phyloP scores from a whole-genome alignment of 2,113 vertebrate genomes.

The Nipponia nippon region DNA sequence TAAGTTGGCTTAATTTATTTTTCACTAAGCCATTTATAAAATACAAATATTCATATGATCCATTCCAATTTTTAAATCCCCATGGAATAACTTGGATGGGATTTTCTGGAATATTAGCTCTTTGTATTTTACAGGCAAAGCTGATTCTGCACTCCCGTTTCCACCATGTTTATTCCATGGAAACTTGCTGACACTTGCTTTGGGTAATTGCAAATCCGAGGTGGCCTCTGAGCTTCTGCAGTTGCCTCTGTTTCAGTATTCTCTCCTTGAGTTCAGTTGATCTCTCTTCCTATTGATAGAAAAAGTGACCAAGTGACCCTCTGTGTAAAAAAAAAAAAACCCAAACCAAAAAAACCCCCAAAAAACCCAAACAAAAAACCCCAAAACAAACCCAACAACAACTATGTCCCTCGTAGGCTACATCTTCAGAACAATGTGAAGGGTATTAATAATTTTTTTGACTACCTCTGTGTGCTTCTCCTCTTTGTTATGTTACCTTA shows the following conservation, averaged over 20 bases:
- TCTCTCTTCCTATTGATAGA: not conserved
- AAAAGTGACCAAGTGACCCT: too few species aligned
- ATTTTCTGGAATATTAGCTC: not conserved
- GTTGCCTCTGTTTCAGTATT: not conserved
- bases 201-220: not conserved
- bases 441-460: not conserved
- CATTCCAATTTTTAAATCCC: not conserved
- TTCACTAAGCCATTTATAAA: not conserved
- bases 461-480: not conserved
- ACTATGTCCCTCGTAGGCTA: not conserved
- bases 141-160: not conserved
- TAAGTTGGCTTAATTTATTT: slow-evolving; percentile 62
- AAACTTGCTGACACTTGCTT: not conserved
- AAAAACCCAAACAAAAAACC: too few species aligned
- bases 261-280: not conserved
- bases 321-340: not conserved
- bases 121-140: not conserved
- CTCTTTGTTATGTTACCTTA: not conserved
- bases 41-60: not conserved
- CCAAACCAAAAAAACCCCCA: too few species aligned
- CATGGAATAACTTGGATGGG: not conserved
- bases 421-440: not conserved
- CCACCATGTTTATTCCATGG: not conserved
- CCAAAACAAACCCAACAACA: too few species aligned
- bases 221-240: not conserved